phyloP scores from a whole-genome alignment of 2,797 vertebrate species.

The Tangara arthus region DNA sequence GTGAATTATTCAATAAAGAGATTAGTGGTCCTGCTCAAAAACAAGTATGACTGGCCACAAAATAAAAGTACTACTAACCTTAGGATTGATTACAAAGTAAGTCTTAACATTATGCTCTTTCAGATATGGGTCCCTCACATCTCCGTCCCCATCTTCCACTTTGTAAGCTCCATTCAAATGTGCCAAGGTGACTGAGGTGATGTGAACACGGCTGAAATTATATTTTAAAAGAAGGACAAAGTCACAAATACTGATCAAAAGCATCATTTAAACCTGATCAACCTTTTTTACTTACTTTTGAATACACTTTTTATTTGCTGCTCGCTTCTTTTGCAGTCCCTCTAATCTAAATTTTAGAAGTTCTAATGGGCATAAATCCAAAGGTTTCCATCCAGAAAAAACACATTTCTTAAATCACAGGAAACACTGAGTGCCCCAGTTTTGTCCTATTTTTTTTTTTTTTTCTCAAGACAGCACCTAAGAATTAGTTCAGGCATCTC shows the following conservation, averaged over 20 bases:
- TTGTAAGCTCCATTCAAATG: constrained; percentile 94
- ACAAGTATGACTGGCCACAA: background rate
- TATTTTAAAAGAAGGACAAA: constrained; percentile 43
- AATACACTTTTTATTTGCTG: background rate
- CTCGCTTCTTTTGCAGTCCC: background rate
- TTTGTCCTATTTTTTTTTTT: background rate
- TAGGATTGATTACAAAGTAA: constrained; percentile 97
- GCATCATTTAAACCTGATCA: background rate
- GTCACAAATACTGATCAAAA: background rate
- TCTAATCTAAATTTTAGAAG: background rate
- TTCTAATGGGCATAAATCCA: background rate
- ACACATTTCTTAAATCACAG: background rate
- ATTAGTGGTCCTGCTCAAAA: constrained; percentile 1
- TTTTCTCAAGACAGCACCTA: background rate
- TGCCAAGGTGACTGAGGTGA: constrained; percentile 93
- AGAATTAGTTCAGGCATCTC: background rate
- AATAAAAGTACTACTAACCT: constrained; percentile 78
- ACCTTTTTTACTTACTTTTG: background rate
- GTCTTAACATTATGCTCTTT: constrained; percentile 93
- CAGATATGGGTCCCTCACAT: constrained; percentile 90
- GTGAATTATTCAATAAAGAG: constrained; percentile 8
- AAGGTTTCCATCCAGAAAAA: background rate
- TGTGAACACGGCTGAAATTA: constrained; percentile 91
- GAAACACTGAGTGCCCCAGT: background rate
- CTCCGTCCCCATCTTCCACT: constrained; percentile 93